Evolutionary conservation across 2,888 invertebrate genomes (phyloP).

Genomic region (Charanyca ferruginea): DNA sequence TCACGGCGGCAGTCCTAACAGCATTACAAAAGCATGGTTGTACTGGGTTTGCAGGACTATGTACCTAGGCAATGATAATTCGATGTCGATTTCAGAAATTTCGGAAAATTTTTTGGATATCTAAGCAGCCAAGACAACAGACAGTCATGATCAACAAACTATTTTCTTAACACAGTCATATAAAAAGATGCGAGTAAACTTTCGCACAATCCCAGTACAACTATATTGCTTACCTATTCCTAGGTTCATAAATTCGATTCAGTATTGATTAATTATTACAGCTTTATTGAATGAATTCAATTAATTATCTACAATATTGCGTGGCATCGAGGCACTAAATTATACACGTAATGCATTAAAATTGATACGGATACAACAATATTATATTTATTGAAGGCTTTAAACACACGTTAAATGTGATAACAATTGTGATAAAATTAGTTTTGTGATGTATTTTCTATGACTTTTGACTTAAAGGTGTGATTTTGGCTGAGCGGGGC

Average conservation of each 20-base stretch:
- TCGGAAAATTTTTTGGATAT: no score
- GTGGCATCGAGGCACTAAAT: constrained; percentile 47
- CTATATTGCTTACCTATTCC: not conserved
- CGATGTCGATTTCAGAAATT: no score
- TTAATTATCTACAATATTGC: constrained; percentile 47
- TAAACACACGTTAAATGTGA: constrained; percentile 73
- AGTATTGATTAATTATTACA: constrained; percentile 42
- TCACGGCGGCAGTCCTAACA: no score
- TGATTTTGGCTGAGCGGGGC: not conserved
- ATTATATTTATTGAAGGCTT: constrained; percentile 72
- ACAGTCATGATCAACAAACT: no score
- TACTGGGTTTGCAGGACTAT: no score
- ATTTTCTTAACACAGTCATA: not conserved
- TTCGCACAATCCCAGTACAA: not conserved
- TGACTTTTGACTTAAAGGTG: constrained; percentile 64
- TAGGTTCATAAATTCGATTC: constrained; percentile 19
- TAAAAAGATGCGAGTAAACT: not conserved
- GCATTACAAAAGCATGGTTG: no score
- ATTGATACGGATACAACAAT: constrained; percentile 72
- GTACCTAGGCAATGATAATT: no score
- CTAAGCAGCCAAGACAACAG: no score
- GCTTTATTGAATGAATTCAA: constrained; percentile 52
- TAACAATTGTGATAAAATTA: constrained; percentile 80
- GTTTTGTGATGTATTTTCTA: constrained; percentile 66
- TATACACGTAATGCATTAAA: constrained; percentile 63